Evolutionary conservation across 2,113 vertebrate species (phyloP).

Genomic region (Xiphophorus maculatus): DNA sequence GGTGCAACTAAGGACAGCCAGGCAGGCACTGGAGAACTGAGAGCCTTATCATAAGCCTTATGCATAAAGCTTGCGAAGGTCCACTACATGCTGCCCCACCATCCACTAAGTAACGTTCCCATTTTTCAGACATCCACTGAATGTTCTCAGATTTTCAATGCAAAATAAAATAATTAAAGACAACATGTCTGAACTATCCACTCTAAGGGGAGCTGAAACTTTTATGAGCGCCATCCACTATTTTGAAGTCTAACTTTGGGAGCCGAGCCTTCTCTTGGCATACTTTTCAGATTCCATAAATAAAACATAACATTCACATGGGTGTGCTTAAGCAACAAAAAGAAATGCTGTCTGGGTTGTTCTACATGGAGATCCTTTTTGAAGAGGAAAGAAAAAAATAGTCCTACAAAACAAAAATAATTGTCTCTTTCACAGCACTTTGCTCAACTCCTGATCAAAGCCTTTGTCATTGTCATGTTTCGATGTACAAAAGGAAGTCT

Average conservation of each 20-base stretch:
- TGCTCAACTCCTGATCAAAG: conserved; percentile 18
- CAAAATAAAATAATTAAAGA: conserved; percentile 68
- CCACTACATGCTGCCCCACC: conserved; percentile 16
- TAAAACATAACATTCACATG: conserved; percentile 71
- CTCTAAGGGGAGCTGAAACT: conserved; percentile 67
- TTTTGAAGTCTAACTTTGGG: conserved; percentile 59
- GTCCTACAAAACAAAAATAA: conserved; percentile 29
- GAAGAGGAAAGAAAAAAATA: conserved; percentile 21
- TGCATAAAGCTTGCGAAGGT: conserved; percentile 22
- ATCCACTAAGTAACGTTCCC: conserved; percentile 31
- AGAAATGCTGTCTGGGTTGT: conserved; percentile 63
- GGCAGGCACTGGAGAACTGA: conserved; percentile 9
- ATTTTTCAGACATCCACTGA: conserved; percentile 27
- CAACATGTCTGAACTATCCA: conserved; percentile 54
- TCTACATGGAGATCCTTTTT: conserved; percentile 53
- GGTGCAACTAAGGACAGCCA: conserved; percentile 16
- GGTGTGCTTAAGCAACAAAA: conserved; percentile 73
- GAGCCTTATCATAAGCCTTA: conserved; percentile 25
- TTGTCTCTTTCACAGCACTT: conserved; percentile 42
- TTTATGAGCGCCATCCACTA: conserved; percentile 71
- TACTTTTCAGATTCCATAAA: conserved; percentile 70
- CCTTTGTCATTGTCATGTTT: background rate
- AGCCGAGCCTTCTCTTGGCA: conserved; percentile 67
- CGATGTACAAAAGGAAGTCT: conserved; percentile 32
- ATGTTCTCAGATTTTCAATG: conserved; percentile 55